Percentiles rank a stretch among this genome's conserved stretches.
These are phyloP conservation scores for Caenorhabditis panamensis DNA, from an alignment of 2,888 invertebrate species.

Conservation along the genomic window DNA sequence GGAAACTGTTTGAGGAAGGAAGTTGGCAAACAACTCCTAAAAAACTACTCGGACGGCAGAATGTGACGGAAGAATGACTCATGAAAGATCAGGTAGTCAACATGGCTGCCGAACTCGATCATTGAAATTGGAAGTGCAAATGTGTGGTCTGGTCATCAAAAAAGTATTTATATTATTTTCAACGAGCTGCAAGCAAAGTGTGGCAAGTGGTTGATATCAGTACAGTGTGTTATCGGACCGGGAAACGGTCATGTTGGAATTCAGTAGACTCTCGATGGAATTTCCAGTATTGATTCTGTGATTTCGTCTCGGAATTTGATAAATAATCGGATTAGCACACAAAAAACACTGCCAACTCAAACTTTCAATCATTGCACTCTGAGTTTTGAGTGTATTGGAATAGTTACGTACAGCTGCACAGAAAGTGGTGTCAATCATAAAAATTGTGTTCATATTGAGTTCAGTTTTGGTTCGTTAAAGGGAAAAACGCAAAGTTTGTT, in stretches of 20 bases:
- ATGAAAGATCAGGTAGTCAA: slow-evolving; percentile 38
- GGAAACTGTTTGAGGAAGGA: slow-evolving; percentile 42
- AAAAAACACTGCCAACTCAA: not conserved
- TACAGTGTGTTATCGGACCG: not conserved
- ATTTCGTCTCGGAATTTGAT: not conserved
- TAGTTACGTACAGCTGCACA: no score
- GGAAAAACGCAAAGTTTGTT: no score
- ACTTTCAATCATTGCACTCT: not conserved
- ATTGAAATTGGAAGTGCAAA: not conserved
- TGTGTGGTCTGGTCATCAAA: not conserved
- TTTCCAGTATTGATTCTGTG: not conserved
- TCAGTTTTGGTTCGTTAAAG: no score
- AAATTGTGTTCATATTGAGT: not conserved
- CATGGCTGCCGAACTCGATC: not conserved
- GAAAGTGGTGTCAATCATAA: no score
- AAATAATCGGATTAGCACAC: not conserved
- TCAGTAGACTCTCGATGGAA: not conserved
- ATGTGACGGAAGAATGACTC: slow-evolving; percentile 40
- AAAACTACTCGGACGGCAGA: slow-evolving; percentile 39
- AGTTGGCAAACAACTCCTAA: slow-evolving; percentile 41
- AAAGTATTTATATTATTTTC: not conserved
- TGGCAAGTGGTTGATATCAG: not conserved
- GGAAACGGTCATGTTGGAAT: not conserved
- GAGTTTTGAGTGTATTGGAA: no score
- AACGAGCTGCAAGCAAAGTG: not conserved